These are phyloP conservation scores for Seira sanloemensis DNA, from an alignment of 2,888 invertebrate genomes.

Conservation along the genomic window DNA sequence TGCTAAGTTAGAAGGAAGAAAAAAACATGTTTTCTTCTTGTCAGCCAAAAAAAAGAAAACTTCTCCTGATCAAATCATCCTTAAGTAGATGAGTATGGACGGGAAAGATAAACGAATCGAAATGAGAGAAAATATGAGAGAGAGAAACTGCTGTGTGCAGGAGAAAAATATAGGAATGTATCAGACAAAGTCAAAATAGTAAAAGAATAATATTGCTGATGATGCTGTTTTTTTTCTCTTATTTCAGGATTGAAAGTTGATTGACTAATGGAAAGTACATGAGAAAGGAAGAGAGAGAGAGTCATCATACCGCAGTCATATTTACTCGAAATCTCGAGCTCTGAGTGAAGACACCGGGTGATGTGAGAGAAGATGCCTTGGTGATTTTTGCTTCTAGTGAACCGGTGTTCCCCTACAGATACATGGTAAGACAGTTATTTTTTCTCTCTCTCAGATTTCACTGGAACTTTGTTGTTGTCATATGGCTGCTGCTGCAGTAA, in stretches of 20 bases:
- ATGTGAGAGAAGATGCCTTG: conserved; percentile 34
- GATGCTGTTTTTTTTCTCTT: not conserved
- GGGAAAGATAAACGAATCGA: too few relatives aligned
- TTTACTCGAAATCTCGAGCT: not conserved
- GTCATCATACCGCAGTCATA: not conserved
- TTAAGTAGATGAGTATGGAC: too few relatives aligned
- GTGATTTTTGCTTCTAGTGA: conserved; percentile 44
- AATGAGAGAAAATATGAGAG: conserved; percentile 17
- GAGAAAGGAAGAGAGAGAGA: too few relatives aligned
- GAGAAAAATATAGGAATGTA: conserved; percentile 19
- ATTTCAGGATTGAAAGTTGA: not conserved
- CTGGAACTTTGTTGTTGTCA: too few relatives aligned
- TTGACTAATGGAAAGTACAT: not conserved
- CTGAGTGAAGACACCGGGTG: conserved; percentile 9
- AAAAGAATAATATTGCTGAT: not conserved
- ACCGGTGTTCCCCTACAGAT: conserved; percentile 45
- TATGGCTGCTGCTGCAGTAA: too few relatives aligned
- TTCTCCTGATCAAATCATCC: conserved; percentile 36
- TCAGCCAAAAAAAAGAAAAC: conserved; percentile 32
- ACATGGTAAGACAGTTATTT: conserved; percentile 60
- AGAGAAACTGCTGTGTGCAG: conserved; percentile 17
- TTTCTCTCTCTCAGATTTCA: too few relatives aligned
- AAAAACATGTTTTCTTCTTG: conserved; percentile 28
- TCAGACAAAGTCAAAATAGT: too few relatives aligned
- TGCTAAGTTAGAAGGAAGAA: too few relatives aligned